Conservation (phyloP, 2,888 invertebrate genomes). For the Lamellibrachia satsuma region DNA sequence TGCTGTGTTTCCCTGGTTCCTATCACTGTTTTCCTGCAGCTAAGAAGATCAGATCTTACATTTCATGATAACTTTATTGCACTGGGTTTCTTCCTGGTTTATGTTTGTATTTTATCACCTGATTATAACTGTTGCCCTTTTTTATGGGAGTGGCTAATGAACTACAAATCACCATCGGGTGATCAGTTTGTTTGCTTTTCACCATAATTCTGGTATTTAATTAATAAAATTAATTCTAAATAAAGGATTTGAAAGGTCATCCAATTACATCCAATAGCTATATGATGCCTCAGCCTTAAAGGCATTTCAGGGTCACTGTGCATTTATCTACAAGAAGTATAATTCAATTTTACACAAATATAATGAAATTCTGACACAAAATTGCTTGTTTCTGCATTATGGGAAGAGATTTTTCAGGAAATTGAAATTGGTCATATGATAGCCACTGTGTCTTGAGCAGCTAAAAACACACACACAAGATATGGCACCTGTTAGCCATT, state of each 20-base stretch:
- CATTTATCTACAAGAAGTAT: background rate
- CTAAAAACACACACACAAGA: background rate
- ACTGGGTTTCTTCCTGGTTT: background rate
- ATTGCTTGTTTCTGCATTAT: background rate
- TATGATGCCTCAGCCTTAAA: too few species aligned
- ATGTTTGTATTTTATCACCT: background rate
- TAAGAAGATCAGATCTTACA: background rate
- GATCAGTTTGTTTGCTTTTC: background rate
- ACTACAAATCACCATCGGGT: background rate
- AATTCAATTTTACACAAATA: background rate
- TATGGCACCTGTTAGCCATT: background rate
- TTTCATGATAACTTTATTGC: background rate
- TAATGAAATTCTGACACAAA: background rate
- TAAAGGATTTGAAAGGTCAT: background rate
- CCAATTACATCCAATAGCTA: too few species aligned
- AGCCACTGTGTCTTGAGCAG: background rate
- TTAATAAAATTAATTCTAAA: background rate
- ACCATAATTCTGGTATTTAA: background rate
- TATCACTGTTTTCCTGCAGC: background rate
- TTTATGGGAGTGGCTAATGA: slow-evolving; percentile 1
- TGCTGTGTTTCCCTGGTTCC: background rate
- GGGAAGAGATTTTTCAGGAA: background rate
- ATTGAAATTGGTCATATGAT: background rate
- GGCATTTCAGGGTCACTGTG: background rate
- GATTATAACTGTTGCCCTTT: background rate